Evolutionary conservation across 2,113 vertebrate genomes (phyloP).

Genomic region (Speoplatyrhinus poulsoni): DNA sequence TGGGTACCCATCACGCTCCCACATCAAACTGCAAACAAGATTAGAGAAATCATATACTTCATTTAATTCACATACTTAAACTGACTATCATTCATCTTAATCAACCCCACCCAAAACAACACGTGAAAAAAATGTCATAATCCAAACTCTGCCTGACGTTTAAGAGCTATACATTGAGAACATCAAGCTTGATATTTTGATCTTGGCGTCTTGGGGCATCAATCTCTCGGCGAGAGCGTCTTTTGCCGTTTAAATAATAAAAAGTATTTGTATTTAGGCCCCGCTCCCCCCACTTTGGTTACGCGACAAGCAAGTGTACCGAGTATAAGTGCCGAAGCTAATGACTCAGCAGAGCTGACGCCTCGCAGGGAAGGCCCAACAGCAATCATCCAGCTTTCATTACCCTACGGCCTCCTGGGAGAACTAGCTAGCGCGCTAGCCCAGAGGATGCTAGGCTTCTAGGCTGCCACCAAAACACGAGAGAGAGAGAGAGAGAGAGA

Average conservation of each 20-base stretch:
- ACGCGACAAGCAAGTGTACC: conserved; percentile 50
- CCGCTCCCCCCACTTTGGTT: background rate
- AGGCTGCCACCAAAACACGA: conserved; percentile 56
- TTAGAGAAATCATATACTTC: conserved; percentile 22
- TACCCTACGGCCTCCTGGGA: conserved; percentile 60
- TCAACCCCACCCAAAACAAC: conserved; percentile 14
- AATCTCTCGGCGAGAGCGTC: conserved; percentile 37
- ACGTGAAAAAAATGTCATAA: conserved; percentile 6
- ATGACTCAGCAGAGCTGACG: conserved; percentile 67
- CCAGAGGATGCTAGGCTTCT: conserved; percentile 60
- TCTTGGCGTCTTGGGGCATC: conserved; percentile 59
- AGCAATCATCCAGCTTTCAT: conserved; percentile 75
- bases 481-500: conserved; percentile 13
- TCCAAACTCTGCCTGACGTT: background rate
- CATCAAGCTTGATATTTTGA: conserved; percentile 60
- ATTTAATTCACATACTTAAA: conserved; percentile 32
- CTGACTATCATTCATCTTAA: conserved; percentile 32
- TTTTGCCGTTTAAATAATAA: background rate
- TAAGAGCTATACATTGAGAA: conserved; percentile 50
- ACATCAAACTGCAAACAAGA: conserved; percentile 20
- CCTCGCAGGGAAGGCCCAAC: conserved; percentile 64
- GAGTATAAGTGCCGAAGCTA: conserved; percentile 64
- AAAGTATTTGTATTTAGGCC: background rate
- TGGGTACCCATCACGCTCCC: conserved; percentile 3
- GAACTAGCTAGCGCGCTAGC: conserved; percentile 48